Conservation (phyloP, 2,888 invertebrate species). For the Spilarctia lutea region DNA sequence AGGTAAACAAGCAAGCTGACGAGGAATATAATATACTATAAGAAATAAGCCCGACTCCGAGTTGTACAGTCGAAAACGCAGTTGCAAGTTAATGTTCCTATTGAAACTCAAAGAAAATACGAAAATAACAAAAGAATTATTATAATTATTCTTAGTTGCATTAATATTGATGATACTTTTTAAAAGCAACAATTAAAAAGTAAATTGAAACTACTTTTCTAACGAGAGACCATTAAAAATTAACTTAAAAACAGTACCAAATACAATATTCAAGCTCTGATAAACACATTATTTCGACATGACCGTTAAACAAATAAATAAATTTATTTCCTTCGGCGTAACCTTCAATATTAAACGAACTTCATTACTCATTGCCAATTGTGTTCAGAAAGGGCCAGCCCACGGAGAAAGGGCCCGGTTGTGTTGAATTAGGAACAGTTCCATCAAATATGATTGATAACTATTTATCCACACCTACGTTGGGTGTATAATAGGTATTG, state of each 20-base stretch:
- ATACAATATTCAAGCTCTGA: background rate
- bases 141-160: background rate
- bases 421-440: slow-evolving; percentile 4
- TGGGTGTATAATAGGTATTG: background rate
- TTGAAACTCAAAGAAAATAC: no score
- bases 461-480: background rate
- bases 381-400: background rate
- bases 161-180: background rate
- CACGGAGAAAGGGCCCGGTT: background rate
- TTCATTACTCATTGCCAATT: background rate
- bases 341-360: background rate
- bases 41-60: background rate
- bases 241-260: background rate
- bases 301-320: background rate
- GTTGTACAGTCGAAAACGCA: no score
- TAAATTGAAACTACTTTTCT: no score
- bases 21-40: no score
- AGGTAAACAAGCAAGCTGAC: no score
- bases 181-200: no score
- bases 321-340: background rate
- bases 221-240: no score
- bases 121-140: no score
- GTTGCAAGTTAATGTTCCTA: background rate
- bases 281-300: background rate
- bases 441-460: slow-evolving; percentile 4